Conservation (phyloP, 2,888 invertebrate genomes). For the Dicyrtoma fusca region DNA sequence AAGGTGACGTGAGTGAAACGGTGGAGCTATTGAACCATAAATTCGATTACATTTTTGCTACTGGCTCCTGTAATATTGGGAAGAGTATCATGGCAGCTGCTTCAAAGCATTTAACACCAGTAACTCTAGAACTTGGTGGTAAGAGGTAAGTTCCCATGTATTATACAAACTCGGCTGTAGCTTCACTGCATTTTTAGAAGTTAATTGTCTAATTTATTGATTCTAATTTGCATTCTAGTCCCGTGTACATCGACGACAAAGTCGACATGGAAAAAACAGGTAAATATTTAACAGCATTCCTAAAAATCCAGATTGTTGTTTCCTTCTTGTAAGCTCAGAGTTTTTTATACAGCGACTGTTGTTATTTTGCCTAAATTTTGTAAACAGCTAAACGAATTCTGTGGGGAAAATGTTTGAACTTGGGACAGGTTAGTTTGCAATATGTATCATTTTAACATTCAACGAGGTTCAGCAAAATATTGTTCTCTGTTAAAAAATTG, state of each 20-base stretch:
- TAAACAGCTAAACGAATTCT: slow-evolving; percentile 79
- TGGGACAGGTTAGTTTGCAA: slow-evolving; percentile 32
- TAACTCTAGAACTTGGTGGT: slow-evolving; percentile 88
- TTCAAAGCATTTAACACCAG: slow-evolving; percentile 80
- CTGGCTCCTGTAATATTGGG: slow-evolving; percentile 80
- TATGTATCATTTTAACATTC: background rate
- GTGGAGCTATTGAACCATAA: slow-evolving; percentile 80
- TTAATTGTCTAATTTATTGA: slow-evolving; percentile 2
- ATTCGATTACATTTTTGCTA: slow-evolving; percentile 88
- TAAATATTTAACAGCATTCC: background rate
- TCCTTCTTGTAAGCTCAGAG: no score
- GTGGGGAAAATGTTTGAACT: slow-evolving; percentile 79
- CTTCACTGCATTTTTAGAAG: no score
- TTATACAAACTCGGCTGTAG: no score
- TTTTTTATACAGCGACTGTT: no score
- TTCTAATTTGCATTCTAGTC: slow-evolving; percentile 59
- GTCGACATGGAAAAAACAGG: slow-evolving; percentile 66
- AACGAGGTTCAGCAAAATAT: background rate
- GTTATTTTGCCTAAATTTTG: no score
- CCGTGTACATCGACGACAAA: slow-evolving; percentile 84
- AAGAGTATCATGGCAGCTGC: slow-evolving; percentile 81
- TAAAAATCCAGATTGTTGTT: background rate
- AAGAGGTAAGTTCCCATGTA: no score
- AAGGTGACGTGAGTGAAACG: slow-evolving; percentile 84
- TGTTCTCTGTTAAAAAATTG: background rate